Evolutionary conservation across 2,888 invertebrate genomes (phyloP), one percentile per base, ranked within the genome.

Genomic region (Troides aeacus): DNA sequence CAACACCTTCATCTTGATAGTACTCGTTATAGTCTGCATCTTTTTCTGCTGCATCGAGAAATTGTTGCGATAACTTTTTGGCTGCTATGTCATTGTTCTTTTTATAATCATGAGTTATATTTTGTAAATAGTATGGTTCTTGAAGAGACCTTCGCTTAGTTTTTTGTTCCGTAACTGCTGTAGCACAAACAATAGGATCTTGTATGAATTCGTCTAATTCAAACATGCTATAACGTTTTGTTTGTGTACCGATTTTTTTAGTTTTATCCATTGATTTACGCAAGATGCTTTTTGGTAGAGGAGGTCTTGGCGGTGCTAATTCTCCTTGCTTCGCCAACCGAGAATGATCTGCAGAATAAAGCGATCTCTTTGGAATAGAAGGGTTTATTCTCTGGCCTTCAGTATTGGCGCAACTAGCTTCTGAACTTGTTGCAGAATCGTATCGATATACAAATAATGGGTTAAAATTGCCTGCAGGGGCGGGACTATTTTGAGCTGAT

Each of bases 371-470:
- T n/a, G 95, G 94, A 64, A 95, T 86, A 69, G 93, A 90, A 57
- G 95, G 94, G 68, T 93, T 92, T 42, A 87, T 77, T 81, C 87
- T 84, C 64, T 84, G 86, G 77, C 76, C 88, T 75, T 90, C 94
- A 85, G 80, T 93, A 86, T 94, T 94, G 74, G 94, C 93, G 73
- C 95, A 92, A 81, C 96, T 96, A 36, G 96, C 95, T 79, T 96
- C 96, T 1, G 95, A 95, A 78, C 95, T 95, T 1, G 94, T 94
- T 42, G 95, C 94, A 78, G 95, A 96, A 79, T 97, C 97, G 79
- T 97, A 97, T 56, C 95, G 95, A 85, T 97, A 97, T 1, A 97
- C 95, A 85, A 96, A 97, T 73, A 97, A 89, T 1, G 96, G 96
- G 84, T 96, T 95, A 76, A 93, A 93, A 85, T 93, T 94, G 24